Base-by-base conservation (phyloP, 2,113 vertebrate species). In the Riparia riparia region DNA sequence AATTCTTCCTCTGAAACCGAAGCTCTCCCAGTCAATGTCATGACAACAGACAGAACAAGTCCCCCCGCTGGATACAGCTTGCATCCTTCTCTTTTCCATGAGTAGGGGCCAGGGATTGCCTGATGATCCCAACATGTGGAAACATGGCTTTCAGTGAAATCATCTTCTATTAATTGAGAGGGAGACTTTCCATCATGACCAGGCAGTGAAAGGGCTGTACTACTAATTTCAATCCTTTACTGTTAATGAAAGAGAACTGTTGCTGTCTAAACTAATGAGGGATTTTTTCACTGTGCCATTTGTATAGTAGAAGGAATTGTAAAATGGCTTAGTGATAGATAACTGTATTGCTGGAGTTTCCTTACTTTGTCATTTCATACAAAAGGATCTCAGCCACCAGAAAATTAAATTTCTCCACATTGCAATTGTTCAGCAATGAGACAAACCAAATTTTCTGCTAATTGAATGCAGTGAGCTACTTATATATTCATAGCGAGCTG, bases 351-450 rank as follows among this genome's bases (percentile, higher is more conserved):
- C 79, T 84, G 60, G 53, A 93, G 31, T 58, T 96, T 90, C 74
- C 84, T 95, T 79, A 96, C 76, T 92, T 96, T 94, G 88, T 95
- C 87, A 95, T 54, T 90, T 90, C 90, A 95, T 94, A 96, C 83
- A 79, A 95, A 95, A 94, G 85, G 54, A 66, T 96, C 90, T 95
- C 93, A 89, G 37, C 66, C 80, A 94, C 94, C 93, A 95, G 96
- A 96, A 94, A 93, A 97, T 97, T 97, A 88, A 96, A 95, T 95
- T 97, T 89, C 49, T 88, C 86, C 78, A 86, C 83, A 41, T 71
- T 95, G 89, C 88, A 96, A 78, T 69, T 97, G 90, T 87, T 97
- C 63, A 91, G 86, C 82, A 81, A 80, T 54, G 91, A 96, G 82
- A 93, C 83, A 95, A 84, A 49, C 77, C 60, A 90, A 84, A 90